Conservation (phyloP, 2,797 vertebrate genomes). For the Paramormyrops hopkinsi region DNA sequence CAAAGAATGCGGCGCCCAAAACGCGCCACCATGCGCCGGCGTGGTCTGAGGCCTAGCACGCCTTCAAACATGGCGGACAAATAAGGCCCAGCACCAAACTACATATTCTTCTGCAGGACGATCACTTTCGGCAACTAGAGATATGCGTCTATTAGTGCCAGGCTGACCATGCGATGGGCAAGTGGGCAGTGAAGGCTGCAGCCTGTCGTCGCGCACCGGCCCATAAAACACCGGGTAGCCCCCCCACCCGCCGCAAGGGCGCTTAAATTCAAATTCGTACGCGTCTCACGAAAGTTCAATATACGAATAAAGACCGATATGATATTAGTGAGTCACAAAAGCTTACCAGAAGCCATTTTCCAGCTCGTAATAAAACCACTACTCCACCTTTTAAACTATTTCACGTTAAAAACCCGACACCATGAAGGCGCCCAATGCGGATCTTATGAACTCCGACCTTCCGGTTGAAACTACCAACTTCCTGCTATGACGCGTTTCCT, state of each 20-base stretch:
- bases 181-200: not conserved
- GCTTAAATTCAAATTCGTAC: not conserved
- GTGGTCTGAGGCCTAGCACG: not conserved
- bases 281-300: not conserved
- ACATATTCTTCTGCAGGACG: not conserved
- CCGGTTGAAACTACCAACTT: slow-evolving; percentile 16
- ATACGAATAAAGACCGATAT: not conserved
- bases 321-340: fast-evolving
- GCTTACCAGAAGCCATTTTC: slow-evolving; percentile 66
- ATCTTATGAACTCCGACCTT: slow-evolving; percentile 41
- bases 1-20: not conserved
- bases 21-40: not conserved
- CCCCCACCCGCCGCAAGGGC: not conserved
- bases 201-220: not conserved
- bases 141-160: not conserved
- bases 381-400: slow-evolving; percentile 9
- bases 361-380: slow-evolving; percentile 28
- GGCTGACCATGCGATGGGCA: not conserved
- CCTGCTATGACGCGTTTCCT: not conserved
- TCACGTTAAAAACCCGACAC: slow-evolving; percentile 45
- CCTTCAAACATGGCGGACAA: not conserved
- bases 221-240: not conserved
- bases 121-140: no score
- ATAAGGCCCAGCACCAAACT: not conserved
- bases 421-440: slow-evolving; percentile 34